Evolutionary conservation across 64 coral and sea anemone species (phyloP).

Genomic region (Acropora tenuis): DNA sequence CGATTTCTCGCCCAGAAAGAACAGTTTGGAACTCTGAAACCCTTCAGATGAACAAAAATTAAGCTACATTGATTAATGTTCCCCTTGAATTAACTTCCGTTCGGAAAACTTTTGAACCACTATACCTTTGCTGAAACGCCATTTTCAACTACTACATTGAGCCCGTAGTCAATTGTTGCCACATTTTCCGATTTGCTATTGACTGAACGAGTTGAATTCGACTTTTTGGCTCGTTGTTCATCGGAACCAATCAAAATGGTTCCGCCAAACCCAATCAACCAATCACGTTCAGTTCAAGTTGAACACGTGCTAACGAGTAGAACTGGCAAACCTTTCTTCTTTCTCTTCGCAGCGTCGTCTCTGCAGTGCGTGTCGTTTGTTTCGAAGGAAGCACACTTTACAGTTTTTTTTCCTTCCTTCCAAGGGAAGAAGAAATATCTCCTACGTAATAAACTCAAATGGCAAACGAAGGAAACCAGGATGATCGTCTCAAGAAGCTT

Average conservation of each 20-base stretch:
- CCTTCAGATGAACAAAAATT: slow-evolving; percentile 15
- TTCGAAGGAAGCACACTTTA: too few species aligned
- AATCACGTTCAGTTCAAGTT: background rate
- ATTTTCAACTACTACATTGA: slow-evolving; percentile 32
- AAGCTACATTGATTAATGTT: background rate
- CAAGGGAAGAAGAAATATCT: background rate
- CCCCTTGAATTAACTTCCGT: background rate
- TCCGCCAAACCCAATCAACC: background rate
- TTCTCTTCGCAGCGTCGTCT: background rate
- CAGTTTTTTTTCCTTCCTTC: background rate
- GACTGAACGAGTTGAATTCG: background rate
- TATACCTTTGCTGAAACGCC: slow-evolving; percentile 77
- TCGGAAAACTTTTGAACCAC: background rate
- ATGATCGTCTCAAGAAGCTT: slow-evolving; percentile 70
- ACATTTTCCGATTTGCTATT: background rate
- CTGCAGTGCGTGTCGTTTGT: background rate
- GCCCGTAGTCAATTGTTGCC: background rate
- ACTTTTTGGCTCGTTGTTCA: background rate
- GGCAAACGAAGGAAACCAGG: slow-evolving; percentile 1
- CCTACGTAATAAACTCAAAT: background rate
- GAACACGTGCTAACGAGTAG: slow-evolving; percentile 19
- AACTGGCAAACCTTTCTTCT: background rate
- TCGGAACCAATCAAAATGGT: slow-evolving; percentile 23
- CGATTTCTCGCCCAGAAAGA: slow-evolving; percentile 48
- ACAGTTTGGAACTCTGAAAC: slow-evolving; percentile 62